Evolutionary conservation across 2,888 invertebrate species (phyloP).

Genomic region (Eristalis tenax): DNA sequence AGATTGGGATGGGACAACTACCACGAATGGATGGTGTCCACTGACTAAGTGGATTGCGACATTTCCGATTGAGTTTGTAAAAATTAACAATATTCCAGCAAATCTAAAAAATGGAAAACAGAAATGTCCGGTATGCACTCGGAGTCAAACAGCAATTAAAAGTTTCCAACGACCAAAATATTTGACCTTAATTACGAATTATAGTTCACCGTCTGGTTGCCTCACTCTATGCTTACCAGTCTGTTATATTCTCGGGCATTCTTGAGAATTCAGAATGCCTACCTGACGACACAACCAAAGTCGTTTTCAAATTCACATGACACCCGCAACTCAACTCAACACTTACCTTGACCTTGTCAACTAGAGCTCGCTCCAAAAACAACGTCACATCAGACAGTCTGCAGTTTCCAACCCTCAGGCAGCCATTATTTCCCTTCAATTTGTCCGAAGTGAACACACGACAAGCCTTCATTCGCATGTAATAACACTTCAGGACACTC

Average conservation of each 20-base stretch:
- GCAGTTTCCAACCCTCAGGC: background rate
- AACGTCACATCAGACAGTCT: background rate
- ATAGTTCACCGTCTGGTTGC: too few relatives aligned
- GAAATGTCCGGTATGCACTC: too few relatives aligned
- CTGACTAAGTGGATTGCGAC: too few relatives aligned
- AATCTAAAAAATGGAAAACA: too few relatives aligned
- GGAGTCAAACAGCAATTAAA: too few relatives aligned
- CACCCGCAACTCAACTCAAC: background rate
- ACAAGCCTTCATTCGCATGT: conserved; percentile 12
- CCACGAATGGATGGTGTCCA: too few relatives aligned
- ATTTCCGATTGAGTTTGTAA: too few relatives aligned
- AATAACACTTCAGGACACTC: conserved; percentile 14
- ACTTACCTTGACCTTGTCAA: background rate
- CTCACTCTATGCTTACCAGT: background rate
- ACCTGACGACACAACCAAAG: background rate
- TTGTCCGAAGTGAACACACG: background rate
- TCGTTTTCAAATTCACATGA: background rate
- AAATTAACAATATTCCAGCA: too few relatives aligned
- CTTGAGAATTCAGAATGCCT: background rate
- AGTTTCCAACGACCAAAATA: too few relatives aligned
- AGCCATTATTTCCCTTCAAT: background rate
- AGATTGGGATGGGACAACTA: too few relatives aligned
- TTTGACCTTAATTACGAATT: too few relatives aligned
- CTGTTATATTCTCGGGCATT: background rate
- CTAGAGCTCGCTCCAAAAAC: background rate